A percentile compares a stretch with the other conserved stretches of the same genome.
Conservation (phyloP, 2,113 vertebrate species). For the Calypte anna region DNA sequence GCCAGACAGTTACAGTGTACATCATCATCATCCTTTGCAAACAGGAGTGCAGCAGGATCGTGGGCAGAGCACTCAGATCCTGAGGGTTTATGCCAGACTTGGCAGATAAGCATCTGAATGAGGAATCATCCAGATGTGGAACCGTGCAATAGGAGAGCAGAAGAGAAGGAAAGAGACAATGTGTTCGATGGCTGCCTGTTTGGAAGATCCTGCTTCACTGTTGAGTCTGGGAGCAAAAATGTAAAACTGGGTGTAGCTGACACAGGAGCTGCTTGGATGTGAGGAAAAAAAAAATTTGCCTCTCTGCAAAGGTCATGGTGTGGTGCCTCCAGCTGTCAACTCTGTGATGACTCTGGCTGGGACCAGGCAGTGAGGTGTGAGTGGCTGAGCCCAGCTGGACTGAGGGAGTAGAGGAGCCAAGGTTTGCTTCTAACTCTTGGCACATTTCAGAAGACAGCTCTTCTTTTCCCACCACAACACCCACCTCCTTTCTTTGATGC, state of each 20-base stretch:
- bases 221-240: not conserved
- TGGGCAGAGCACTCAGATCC: not conserved
- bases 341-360: not conserved
- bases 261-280: not conserved
- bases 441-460: not conserved
- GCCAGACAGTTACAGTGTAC: not conserved
- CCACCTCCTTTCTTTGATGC: not conserved
- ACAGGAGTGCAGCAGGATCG: conserved; percentile 31
- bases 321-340: not conserved
- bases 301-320: not conserved
- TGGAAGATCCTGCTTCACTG: not conserved
- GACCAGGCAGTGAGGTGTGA: not conserved
- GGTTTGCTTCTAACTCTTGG: not conserved
- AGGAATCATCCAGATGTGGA: conserved; percentile 22
- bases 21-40: conserved; percentile 34
- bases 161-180: not conserved
- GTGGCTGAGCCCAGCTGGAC: not conserved
- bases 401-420: not conserved
- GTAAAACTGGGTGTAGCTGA: not conserved
- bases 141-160: not conserved
- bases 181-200: not conserved
- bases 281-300: not conserved
- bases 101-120: conserved; percentile 26
- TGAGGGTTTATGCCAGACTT: not conserved
- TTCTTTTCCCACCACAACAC: not conserved